Base-by-base conservation (phyloP, 2,797 vertebrate genomes). In the Myripristis murdjan region DNA sequence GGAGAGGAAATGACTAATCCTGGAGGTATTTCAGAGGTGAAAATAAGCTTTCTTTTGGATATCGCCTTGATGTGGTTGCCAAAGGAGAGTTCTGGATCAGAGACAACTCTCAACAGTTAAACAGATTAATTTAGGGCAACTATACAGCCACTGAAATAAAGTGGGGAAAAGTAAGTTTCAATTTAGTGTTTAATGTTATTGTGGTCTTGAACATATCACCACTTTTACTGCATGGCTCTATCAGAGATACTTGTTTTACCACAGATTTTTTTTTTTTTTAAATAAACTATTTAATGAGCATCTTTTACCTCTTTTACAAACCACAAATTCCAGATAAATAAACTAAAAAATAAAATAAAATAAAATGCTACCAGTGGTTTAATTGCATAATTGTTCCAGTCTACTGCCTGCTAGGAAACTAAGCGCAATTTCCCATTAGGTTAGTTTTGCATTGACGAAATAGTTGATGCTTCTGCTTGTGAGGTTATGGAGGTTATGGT, bases 21-120 rank as follows among this genome's bases (percentile, higher is more conserved):
- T 82, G 71, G 67, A 60, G 81, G 79, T 71, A 79, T 86, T 82
- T 89, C 67, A 78, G 70, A 83, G 67, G 81, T 78, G 64, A 73
- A 77, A 62, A 49, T 61, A 8, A 53, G 53, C 51, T 55, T 66
- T 81, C n/a, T 86, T 75, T 31, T 57, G 68, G 67, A 74, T 51
- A 72, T 48, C 67, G 76, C 55, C 66, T 73, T 83, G 60, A 83
- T 81, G 79, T 83, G 55, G 22, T 76, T 69, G 76, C 54, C 58
- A 79, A 81, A 81, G 59, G 2, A 81, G 69, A 68, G 70, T 61
- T 65, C 28, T 64, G 12, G 53, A 69, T 57, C 57, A 4, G 48
- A 81, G 71, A 70, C 64, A 79, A 63, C 63, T 67, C 64, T 44
- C 46, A 12, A 62, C 64, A 87, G 54, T 70, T 79, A 54, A 64